A percentile compares a stretch with the other conserved stretches of the same genome.
phyloP scores from a whole-genome alignment of 2,888 invertebrate genomes.

The Falcaria lacertinaria region DNA sequence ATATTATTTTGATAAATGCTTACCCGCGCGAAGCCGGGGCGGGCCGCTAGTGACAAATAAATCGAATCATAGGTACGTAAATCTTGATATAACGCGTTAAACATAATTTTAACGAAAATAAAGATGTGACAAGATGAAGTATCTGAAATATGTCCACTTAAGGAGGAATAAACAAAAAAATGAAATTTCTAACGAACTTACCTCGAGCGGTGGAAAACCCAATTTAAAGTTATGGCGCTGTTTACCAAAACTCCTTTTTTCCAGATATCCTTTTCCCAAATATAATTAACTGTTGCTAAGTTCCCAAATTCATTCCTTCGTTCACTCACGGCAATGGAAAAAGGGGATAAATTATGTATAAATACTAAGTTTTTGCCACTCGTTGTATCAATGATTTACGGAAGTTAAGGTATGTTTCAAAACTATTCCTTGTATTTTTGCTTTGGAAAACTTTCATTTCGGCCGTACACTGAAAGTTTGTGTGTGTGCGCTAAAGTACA shows the following conservation, averaged over 20 bases:
- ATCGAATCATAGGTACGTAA: too few relatives aligned
- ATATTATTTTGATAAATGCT: too few relatives aligned
- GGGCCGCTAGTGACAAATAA: too few relatives aligned
- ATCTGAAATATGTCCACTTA: slow-evolving; percentile 11
- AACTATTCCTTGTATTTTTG: too few relatives aligned
- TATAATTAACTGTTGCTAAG: slow-evolving; percentile 46
- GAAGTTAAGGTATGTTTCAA: too few relatives aligned
- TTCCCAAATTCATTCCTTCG: slow-evolving; percentile 23
- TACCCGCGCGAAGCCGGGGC: too few relatives aligned
- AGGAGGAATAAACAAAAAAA: slow-evolving; percentile 35
- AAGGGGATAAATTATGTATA: background rate
- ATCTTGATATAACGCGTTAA: too few relatives aligned
- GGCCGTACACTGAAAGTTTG: too few relatives aligned
- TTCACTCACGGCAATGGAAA: background rate
- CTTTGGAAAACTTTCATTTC: too few relatives aligned
- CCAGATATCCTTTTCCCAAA: slow-evolving; percentile 47
- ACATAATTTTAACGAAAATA: background rate
- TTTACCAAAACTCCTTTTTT: slow-evolving; percentile 44
- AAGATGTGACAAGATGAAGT: slow-evolving; percentile 3
- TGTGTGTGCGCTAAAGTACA: too few relatives aligned
- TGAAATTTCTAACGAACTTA: slow-evolving; percentile 34
- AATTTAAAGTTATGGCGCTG: slow-evolving; percentile 21
- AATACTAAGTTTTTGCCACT: too few relatives aligned
- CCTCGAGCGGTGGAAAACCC: slow-evolving; percentile 16
- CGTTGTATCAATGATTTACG: too few relatives aligned